Evolutionary conservation across 2,797 vertebrate species (phyloP), one percentile per base, ranked within the genome.

Genomic region (Aplochiton taeniatus): DNA sequence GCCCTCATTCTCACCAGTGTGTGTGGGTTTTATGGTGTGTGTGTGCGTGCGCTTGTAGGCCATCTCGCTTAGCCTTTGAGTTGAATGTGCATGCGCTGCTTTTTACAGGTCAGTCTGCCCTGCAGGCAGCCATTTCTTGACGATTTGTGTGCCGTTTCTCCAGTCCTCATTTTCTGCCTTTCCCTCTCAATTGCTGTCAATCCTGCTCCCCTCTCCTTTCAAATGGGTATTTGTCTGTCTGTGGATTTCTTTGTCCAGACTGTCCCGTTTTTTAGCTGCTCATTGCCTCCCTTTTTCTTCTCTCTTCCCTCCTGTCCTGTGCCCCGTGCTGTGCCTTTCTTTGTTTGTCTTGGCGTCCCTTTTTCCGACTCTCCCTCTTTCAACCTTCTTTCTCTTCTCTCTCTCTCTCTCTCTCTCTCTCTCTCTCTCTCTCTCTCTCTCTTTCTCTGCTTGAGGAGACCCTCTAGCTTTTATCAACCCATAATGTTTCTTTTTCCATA

Each of bases 371-470:
- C 20, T 17, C 13, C 1, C 13, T 45, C 46, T 7, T 46, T 45
- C 51, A 45, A 54, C 17, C 51, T 6, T 11, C 13, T 10, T 51
- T 20, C 41, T 48, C 45, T 9, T 53, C 44, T 11, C 18, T 11
- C 19, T 63, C 55, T 46, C 8, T 48, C 11, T 14, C 20, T 18
- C 46, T 60, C 14, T 14, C 9, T 17, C 31, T 16, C 12, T 31
- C 17, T 56, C 61, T 58, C 8, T 20, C 9, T 8, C 9, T 18
- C 78, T 78, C 78, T 76, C 80, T 77, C 12, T 80, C 81, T 78
- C 83, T 85, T 83, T 84, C 83, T 83, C 84, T 78, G 73, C 61
- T 74, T 74, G 62, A 78, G 77, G 68, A 61, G 63, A 49, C 65
- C 4, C 1, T 66, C 66, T 76, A 16, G 70, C 67, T 65, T 63